phyloP scores from a whole-genome alignment of 2,888 invertebrate genomes.

The Thecocarcelia acutangulata region DNA sequence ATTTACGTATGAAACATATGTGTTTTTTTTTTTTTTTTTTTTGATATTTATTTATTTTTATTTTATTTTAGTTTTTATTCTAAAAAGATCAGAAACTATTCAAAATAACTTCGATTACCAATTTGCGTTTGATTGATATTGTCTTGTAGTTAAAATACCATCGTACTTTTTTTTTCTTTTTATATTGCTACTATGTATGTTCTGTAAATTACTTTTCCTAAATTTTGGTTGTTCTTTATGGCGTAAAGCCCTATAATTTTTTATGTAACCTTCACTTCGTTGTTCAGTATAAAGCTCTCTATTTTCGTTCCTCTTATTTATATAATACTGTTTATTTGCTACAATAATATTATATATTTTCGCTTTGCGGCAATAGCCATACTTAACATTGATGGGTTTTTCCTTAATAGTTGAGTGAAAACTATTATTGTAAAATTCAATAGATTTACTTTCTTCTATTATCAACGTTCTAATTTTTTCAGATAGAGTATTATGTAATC shows the following conservation, averaged over 20 bases:
- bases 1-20: too few relatives aligned
- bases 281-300: conserved; percentile 1
- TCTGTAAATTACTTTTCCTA: conserved; percentile 13
- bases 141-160: too few relatives aligned
- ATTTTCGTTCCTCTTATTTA: background rate
- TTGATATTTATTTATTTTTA: too few relatives aligned
- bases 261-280: background rate
- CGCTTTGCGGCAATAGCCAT: conserved; percentile 30
- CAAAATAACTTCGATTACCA: too few relatives aligned
- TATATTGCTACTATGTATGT: conserved; percentile 6
- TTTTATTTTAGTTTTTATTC: too few relatives aligned
- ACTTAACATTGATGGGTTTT: conserved; percentile 41
- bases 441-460: conserved; percentile 20
- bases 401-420: conserved; percentile 29
- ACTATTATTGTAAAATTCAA: conserved; percentile 44
- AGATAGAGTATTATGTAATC: conserved; percentile 29
- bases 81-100: too few relatives aligned
- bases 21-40: too few relatives aligned
- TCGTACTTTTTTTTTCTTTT: background rate
- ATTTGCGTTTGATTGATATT: too few relatives aligned
- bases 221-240: conserved; percentile 20
- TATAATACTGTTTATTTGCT: background rate
- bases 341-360: background rate
- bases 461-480: conserved; percentile 36
- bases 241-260: conserved; percentile 7